These are phyloP conservation scores for Oceanodroma tethys DNA, from an alignment of 2,113 vertebrate species.

Conservation along the genomic window DNA sequence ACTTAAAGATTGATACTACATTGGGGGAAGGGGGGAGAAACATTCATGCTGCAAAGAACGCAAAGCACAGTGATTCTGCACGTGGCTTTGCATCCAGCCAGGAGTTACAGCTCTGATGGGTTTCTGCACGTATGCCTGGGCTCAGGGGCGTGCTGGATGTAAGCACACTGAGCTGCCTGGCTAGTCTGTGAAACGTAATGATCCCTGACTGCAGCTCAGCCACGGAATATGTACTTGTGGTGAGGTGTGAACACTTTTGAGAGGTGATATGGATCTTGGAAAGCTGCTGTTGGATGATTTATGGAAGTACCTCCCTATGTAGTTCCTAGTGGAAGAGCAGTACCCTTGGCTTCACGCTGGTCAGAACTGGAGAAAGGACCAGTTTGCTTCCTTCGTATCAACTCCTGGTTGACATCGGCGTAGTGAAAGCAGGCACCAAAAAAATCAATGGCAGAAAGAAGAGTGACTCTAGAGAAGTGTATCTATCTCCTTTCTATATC, in stretches of 20 bases:
- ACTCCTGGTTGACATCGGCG: background rate
- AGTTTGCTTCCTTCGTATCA: background rate
- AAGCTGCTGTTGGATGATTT: background rate
- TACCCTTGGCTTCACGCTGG: background rate
- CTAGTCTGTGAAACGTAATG: background rate
- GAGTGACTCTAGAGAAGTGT: too few species aligned
- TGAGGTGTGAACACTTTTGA: background rate
- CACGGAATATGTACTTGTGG: background rate
- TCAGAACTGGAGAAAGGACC: background rate
- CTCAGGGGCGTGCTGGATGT: accelerated
- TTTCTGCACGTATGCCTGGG: background rate
- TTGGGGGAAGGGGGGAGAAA: background rate
- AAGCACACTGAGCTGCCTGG: background rate
- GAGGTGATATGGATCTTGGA: background rate
- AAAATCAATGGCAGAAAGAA: background rate
- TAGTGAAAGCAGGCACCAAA: background rate
- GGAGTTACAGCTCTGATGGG: background rate
- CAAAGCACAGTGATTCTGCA: background rate
- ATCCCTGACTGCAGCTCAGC: background rate
- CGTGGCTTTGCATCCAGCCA: background rate
- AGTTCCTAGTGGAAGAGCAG: background rate
- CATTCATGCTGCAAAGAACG: background rate
- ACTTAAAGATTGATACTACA: background rate
- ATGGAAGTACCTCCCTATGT: background rate
- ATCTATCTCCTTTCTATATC: background rate